Base-by-base conservation (phyloP, 2,113 vertebrate genomes). In the Muntiacus muntjak region DNA sequence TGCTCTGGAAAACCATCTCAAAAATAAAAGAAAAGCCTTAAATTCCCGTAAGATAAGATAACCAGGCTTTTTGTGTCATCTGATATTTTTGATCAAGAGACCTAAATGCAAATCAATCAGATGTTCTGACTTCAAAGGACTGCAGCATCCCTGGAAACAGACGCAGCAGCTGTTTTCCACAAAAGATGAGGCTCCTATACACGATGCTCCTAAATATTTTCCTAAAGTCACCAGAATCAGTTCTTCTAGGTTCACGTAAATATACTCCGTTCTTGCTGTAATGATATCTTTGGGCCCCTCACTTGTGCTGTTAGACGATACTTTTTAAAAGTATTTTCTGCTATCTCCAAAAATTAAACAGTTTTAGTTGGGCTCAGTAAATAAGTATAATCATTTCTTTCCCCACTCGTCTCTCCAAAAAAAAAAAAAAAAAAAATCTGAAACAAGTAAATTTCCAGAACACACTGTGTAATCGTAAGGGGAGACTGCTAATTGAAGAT, bases 381-480 rank as follows among this genome's bases (percentile, higher is more conserved):
- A 47, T 71, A 89, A 62, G 8, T 83, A 64, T 40, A 54, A 81
- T 58, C 45, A 58, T 83, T 92, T n/a, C 47, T 12, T 94, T 36
- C 30, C 28, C 45, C 58, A 25, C 10, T 6, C 3, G 23, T 7
- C 2, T 7, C 2, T 1, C 50, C 9, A 33, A 33, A 67, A 55
- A 25, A 40, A 30, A n/a, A n/a, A 36, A 36, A 36, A 36, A 58
- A 45, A 58, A 7, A n/a, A 76, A 52, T 3, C 21, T 19, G 25
- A 92, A 96, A 82, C 9, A 82, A 86, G 16, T 79, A 71, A 83
- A 94, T 79, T 83, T 94, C 36, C 71, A 93, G 62, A 87, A 83
- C 14, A 83, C 43, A 45, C 26, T 60, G 47, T 43, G 1, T 33
- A 92, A 52, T 45, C 92, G 76, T 43, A 19, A 47, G 8, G 91